phyloP scores from a whole-genome alignment of 1,140 invertebrate species.

The Tetranychus urticae region DNA sequence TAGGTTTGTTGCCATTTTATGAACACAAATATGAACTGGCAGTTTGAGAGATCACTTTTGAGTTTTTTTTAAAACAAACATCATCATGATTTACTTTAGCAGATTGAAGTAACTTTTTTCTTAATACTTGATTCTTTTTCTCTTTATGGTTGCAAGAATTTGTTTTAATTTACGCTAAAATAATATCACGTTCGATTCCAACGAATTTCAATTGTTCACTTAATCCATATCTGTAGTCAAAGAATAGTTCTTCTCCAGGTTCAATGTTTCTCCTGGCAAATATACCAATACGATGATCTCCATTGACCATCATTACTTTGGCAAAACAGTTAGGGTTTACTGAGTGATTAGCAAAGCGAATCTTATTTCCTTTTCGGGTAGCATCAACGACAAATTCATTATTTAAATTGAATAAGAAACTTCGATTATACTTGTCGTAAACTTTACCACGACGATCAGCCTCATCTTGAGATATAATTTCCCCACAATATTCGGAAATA shows the following conservation, averaged over 20 bases:
- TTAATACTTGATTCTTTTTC: too few species aligned
- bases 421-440: constrained; percentile 99
- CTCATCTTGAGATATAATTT: constrained; percentile 94
- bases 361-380: constrained; percentile 95
- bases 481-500: constrained; percentile 96
- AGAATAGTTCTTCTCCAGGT: constrained; percentile 81
- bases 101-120: too few species aligned
- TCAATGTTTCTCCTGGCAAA: constrained; percentile 92
- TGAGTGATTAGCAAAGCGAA: constrained; percentile 96
- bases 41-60: too few species aligned
- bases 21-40: too few species aligned
- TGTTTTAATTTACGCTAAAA: too few species aligned
- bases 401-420: constrained; percentile 95
- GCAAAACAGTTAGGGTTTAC: constrained; percentile 99
- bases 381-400: constrained; percentile 98
- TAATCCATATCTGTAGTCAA: constrained; percentile 59
- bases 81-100: too few species aligned
- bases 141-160: too few species aligned
- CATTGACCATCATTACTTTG: constrained; percentile 99
- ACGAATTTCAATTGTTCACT: constrained; percentile 95
- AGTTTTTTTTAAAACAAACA: too few species aligned
- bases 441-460: constrained; percentile 94
- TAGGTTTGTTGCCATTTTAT: too few species aligned
- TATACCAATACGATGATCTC: constrained; percentile 95
- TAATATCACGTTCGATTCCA: constrained; percentile 51